Evolutionary conservation across 2,113 vertebrate genomes (phyloP), one percentile per base, ranked within the genome.

Genomic region (Orthochromis malagaraziensis): DNA sequence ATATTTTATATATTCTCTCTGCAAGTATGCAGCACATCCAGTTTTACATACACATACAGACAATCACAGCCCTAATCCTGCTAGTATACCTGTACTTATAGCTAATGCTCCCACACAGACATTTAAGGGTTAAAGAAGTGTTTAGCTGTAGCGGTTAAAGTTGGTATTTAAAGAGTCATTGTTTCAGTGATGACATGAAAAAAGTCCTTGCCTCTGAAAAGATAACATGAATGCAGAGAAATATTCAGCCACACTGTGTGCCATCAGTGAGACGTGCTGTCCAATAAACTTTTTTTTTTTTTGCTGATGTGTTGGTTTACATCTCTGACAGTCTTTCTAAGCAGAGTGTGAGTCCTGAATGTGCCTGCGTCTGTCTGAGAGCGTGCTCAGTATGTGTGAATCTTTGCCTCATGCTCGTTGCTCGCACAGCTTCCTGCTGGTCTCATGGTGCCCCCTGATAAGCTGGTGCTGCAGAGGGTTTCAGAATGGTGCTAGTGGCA

Each of bases 381-480:
- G 79, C 70, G 77, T 84, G 45, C 68, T 31, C 79, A 70, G 83
- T 40, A 35, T 84, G 58, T 91, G 84, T 90, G 88, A 80, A 85
- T 81, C 77, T 84, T 84, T 13, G 63, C 82, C 79, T 81, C 63
- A 84, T 82, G 75, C 68, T 11, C 54, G 45, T 57, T 77, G 87
- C 88, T 91, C 60, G 57, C 35, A 38, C 35, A 51, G 89, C 87
- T 82, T 91, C 93, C 92, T 85, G 89, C 93, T 87, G 90, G 73
- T 95, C 90, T 95, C 91, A 94, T 96, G 95, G 93, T 92, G 94
- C 94, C 94, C 94, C 88, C 95, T 93, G 95, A 97, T 97, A 97
- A 97, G 93, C 94, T 87, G 87, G 79, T 88, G 86, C 94, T 90
- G 95, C 94, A 87, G 89, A 94, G 86, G 95, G 94, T 87, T 95